A percentile compares a stretch with the other conserved stretches of the same genome.
Evolutionary conservation across 2,888 invertebrate genomes (phyloP).

Genomic region (Copidosoma aretas): DNA sequence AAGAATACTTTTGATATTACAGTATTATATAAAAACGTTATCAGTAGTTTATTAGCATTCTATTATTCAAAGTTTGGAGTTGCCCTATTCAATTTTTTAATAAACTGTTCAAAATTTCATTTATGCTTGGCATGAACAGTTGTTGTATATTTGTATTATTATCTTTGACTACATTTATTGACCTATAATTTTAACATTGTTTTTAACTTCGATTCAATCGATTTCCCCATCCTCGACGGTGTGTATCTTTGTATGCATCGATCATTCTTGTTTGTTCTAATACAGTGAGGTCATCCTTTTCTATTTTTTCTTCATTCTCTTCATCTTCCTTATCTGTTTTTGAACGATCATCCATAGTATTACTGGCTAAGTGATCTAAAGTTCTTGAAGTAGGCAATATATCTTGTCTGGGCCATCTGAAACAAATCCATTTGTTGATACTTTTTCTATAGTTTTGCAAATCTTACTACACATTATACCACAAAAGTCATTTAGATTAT

Average conservation of each 20-base stretch:
- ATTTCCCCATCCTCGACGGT: constrained; percentile 88
- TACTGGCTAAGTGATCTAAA: constrained; percentile 47
- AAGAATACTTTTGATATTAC: too few species aligned
- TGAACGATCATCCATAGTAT: constrained; percentile 31
- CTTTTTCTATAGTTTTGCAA: background rate
- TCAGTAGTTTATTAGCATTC: too few species aligned
- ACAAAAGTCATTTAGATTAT: too few species aligned
- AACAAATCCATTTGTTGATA: constrained; percentile 20
- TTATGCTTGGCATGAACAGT: too few species aligned
- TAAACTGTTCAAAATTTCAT: too few species aligned
- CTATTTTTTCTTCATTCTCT: constrained; percentile 70
- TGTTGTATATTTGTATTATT: too few species aligned
- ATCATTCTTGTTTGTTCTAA: constrained; percentile 71
- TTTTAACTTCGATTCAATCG: constrained; percentile 77
- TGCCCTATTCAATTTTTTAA: too few species aligned
- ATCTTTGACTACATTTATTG: too few species aligned
- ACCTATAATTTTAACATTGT: too few species aligned
- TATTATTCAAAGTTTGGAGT: too few species aligned
- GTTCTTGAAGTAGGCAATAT: constrained; percentile 46
- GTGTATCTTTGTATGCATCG: constrained; percentile 90
- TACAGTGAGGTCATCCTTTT: constrained; percentile 77
- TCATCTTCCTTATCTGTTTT: constrained; percentile 68
- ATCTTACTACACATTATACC: too few species aligned
- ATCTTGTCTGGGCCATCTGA: constrained; percentile 55
- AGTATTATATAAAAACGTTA: too few species aligned